Base-by-base conservation (phyloP, 2,888 invertebrate species). In the Agonopterix alstromeriana region DNA sequence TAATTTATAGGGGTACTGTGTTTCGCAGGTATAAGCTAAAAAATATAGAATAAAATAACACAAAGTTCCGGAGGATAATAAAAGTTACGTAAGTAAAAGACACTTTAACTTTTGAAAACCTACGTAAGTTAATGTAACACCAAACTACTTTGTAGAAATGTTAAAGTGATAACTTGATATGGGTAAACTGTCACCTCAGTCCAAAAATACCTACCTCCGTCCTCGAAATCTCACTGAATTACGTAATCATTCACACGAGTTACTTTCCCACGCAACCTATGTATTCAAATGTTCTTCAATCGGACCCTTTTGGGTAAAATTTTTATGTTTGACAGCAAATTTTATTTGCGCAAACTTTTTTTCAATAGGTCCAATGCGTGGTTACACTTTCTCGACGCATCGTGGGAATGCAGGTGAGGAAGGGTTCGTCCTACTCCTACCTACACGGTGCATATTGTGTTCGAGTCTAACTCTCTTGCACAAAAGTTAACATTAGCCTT, bases 321-420 rank as follows among this genome's bases (percentile, higher is more conserved):
- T 80, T 70, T 62, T 82, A 84, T 84, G 77, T 82, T 82, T 82
- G 76, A 78, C 76, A 73, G 75, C 61, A 74, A 77, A 75, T 74
- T 75, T 72, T 78, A 73, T 82, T 88, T 87, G 85, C 85, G 82
- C 86, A 86, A 78, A 68, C 47, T 77, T 82, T 85, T 53, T 81
- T 79, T 78, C 60, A 53, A 54, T 55, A 49, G 42, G 46, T 53
- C 53, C 56, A 48, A 67, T 70, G 61, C 67, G 66, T 69, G 63
- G 70, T 65, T 71, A 69, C 68, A 85, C 88, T 87, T 87, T 87
- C 87, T 85, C 82, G 63, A 53, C 50, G 56, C 60, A 77, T 73
- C 87, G 88, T 87, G 87, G 87, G 88, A 86, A 87, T 77, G 87
- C 87, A 88, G 84, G 87, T 87, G 87, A 67, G 77, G 83, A 86